Evolutionary conservation across 1,140 invertebrate species (phyloP).

Genomic region (Zaprionus tsacasi): DNA sequence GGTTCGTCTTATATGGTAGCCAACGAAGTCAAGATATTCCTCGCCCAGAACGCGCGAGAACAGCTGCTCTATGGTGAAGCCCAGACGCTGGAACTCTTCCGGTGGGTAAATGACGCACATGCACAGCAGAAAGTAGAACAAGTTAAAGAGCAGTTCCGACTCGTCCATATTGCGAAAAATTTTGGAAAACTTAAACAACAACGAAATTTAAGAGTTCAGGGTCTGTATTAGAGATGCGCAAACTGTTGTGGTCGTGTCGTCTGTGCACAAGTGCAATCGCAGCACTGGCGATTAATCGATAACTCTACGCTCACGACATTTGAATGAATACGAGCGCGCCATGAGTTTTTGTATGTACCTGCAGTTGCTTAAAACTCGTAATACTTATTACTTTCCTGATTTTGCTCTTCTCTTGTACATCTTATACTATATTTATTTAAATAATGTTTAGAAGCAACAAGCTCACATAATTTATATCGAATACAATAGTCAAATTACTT

Average conservation of each 20-base stretch:
- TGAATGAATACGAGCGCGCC: background rate
- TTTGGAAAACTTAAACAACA: constrained; percentile 51
- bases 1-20: constrained; percentile 90
- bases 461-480: background rate
- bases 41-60: constrained; percentile 88
- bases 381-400: no score
- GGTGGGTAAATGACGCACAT: constrained; percentile 91
- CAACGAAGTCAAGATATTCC: constrained; percentile 89
- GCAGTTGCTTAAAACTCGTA: background rate
- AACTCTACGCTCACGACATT: background rate
- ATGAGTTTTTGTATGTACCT: background rate
- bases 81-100: constrained; percentile 89
- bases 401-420: no score
- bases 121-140: constrained; percentile 89
- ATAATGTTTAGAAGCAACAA: background rate
- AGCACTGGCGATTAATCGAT: constrained; percentile 13
- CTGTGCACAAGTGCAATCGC: background rate
- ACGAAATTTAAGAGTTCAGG: constrained; percentile 33
- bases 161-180: constrained; percentile 81
- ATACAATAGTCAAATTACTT: background rate
- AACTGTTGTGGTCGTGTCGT: constrained; percentile 43
- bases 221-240: constrained; percentile 38
- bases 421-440: background rate
- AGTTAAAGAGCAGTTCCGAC: constrained; percentile 86
- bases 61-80: constrained; percentile 89